phyloP scores from a whole-genome alignment of 2,113 vertebrate species.

The Elephantulus edwardii region DNA sequence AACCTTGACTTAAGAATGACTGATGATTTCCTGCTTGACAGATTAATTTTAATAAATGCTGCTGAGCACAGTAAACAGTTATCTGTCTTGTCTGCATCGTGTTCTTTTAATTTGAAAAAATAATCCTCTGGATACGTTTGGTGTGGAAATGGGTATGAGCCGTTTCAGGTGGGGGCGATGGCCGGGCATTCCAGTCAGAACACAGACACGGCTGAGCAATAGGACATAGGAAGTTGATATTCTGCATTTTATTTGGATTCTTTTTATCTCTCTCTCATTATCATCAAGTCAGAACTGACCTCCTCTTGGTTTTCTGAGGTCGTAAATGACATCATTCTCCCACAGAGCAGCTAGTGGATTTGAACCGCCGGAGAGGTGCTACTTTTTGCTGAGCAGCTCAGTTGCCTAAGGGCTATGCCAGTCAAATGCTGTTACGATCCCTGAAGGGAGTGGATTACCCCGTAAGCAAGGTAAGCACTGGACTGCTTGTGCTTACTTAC shows the following conservation, averaged over 20 bases:
- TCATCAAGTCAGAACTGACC: no score
- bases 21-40: neutral
- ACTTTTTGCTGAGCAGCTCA: neutral
- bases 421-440: neutral
- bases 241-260: conserved; percentile 18
- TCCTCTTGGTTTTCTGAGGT: no score
- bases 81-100: neutral
- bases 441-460: neutral
- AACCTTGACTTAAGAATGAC: neutral
- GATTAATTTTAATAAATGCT: neutral
- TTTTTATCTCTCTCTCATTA: no score
- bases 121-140: neutral
- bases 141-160: neutral
- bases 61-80: neutral
- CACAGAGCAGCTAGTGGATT: no score
- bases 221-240: neutral
- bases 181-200: neutral
- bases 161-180: neutral
- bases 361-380: neutral
- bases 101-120: neutral
- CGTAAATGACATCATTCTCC: no score
- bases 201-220: neutral
- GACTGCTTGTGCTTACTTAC: neutral
- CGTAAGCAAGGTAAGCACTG: neutral
- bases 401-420: no score